phyloP scores from a whole-genome alignment of 2,797 vertebrate species.

The Gobio occitaniae region DNA sequence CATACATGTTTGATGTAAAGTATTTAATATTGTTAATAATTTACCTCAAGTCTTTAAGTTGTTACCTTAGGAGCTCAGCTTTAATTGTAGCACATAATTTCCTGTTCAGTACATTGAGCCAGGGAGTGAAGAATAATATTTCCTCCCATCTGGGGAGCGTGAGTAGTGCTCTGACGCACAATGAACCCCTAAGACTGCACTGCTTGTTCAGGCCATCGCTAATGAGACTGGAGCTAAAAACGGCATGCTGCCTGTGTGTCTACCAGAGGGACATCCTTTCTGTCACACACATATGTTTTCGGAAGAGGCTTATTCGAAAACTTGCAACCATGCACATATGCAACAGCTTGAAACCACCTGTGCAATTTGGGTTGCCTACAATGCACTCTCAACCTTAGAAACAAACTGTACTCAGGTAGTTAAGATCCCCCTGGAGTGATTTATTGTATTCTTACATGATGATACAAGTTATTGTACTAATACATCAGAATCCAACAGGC shows the following conservation, averaged over 20 bases:
- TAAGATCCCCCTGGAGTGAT: background rate
- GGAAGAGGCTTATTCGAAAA: slow-evolving; percentile 28
- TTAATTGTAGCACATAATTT: slow-evolving; percentile 4
- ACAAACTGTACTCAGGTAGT: background rate
- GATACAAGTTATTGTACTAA: background rate
- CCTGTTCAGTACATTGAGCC: slow-evolving; percentile 5
- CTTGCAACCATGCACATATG: slow-evolving; percentile 16
- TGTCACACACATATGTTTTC: slow-evolving; percentile 34
- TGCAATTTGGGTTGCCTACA: background rate
- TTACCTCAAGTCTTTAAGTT: background rate
- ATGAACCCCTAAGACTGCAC: slow-evolving; percentile 57
- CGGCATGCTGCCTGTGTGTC: slow-evolving; percentile 58
- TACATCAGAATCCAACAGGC: background rate
- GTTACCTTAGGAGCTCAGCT: background rate
- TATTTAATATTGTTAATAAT: background rate
- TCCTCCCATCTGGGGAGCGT: slow-evolving; percentile 40
- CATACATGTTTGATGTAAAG: background rate
- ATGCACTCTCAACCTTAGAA: background rate
- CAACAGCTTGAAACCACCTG: slow-evolving; percentile 23
- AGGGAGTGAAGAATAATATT: slow-evolving; percentile 18
- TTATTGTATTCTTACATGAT: background rate
- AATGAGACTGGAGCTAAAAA: slow-evolving; percentile 72
- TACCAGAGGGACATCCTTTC: slow-evolving; percentile 52
- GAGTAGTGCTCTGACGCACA: slow-evolving; percentile 51
- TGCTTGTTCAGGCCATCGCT: slow-evolving; percentile 63